Evolutionary conservation across 2,888 invertebrate species (phyloP).

Genomic region (Euzophera pinguis): DNA sequence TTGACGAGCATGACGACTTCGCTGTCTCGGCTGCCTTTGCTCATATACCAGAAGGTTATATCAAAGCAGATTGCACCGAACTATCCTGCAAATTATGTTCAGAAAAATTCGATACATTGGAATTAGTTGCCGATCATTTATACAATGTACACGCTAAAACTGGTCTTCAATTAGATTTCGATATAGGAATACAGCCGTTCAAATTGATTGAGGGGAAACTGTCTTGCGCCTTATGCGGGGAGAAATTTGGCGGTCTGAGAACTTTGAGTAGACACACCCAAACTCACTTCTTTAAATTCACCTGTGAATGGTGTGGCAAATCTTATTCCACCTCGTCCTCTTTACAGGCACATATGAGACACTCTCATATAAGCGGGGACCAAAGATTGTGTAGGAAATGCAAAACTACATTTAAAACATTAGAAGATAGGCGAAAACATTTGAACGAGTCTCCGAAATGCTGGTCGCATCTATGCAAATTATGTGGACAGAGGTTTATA

Average conservation of each 20-base stretch:
- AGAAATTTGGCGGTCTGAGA: constrained; percentile 30
- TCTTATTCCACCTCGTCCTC: constrained; percentile 30
- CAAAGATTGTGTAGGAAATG: constrained; percentile 32
- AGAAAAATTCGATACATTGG: constrained; percentile 21
- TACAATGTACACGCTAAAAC: constrained; percentile 19
- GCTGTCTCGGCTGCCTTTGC: constrained; percentile 22
- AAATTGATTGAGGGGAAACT: constrained; percentile 25
- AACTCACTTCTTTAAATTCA: constrained; percentile 34
- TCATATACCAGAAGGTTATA: constrained; percentile 23
- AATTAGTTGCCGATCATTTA: constrained; percentile 30
- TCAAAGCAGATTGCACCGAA: constrained; percentile 37
- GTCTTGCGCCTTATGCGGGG: constrained; percentile 31
- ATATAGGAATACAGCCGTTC: constrained; percentile 33
- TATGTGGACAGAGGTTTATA: constrained; percentile 33
- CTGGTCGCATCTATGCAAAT: constrained; percentile 30
- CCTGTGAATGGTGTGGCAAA: constrained; percentile 40
- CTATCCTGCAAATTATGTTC: constrained; percentile 34
- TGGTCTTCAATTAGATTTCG: constrained; percentile 19
- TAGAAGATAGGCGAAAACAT: constrained; percentile 29
- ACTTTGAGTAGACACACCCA: constrained; percentile 39
- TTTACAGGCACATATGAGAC: constrained; percentile 28
- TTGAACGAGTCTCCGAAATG: constrained; percentile 27
- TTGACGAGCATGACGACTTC: constrained; percentile 28
- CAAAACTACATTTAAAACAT: constrained; percentile 27
- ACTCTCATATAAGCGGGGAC: constrained; percentile 21